Evolutionary conservation across 2,888 invertebrate species (phyloP).

Genomic region (Theretra japonica): DNA sequence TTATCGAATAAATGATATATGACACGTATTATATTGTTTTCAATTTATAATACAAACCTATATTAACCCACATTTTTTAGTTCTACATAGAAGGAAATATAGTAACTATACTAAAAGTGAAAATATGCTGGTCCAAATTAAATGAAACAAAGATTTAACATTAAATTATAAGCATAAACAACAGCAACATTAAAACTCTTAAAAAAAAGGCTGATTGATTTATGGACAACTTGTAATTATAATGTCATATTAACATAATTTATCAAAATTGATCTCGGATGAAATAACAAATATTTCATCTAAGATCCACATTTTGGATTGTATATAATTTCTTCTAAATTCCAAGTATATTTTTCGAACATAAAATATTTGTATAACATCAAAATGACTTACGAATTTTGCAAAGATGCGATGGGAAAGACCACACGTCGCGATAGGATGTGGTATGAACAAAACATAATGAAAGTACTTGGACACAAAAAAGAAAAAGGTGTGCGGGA

Average conservation of each 20-base stretch:
- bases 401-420: conserved; percentile 54
- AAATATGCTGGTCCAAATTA: no score
- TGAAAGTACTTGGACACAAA: conserved; percentile 58
- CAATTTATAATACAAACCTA: no score
- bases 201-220: no score
- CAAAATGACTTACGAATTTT: conserved; percentile 57
- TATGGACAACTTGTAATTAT: no score
- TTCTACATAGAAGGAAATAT: neutral
- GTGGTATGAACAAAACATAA: conserved; percentile 68
- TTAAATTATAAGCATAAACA: neutral
- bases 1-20: conserved; percentile 8
- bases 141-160: no score
- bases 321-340: neutral
- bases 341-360: neutral
- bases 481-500: conserved; percentile 71
- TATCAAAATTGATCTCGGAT: neutral
- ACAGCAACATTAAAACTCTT: neutral
- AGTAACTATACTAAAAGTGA: no score
- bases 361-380: conserved; percentile 27
- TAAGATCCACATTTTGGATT: no score
- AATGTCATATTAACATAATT: no score
- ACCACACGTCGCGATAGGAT: conserved; percentile 54
- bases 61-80: no score
- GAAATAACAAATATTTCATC: neutral
- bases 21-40: neutral